Evolutionary conservation across 2,888 invertebrate species (phyloP).

Genomic region (Autographa pulchrina): DNA sequence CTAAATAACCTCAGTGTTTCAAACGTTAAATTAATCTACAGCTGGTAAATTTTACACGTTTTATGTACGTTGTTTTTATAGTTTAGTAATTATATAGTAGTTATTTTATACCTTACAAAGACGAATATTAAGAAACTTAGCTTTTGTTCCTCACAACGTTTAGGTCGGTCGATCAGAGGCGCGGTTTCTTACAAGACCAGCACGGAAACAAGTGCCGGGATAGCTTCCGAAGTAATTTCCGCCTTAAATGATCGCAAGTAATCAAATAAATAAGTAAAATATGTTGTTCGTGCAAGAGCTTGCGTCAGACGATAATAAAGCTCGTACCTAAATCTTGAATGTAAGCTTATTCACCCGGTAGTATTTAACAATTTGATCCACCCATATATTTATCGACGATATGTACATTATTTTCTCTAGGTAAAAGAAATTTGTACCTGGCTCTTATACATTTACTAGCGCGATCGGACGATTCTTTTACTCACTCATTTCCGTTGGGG

Average conservation of each 20-base stretch:
- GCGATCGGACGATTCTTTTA: constrained; percentile 66
- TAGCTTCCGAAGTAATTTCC: constrained; percentile 11
- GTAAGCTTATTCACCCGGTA: neutral
- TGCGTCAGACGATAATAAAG: neutral
- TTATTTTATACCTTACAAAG: neutral
- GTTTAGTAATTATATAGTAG: neutral
- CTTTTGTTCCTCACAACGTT: neutral
- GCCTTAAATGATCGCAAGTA: neutral
- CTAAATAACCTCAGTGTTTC: constrained; percentile 42
- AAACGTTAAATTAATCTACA: constrained; percentile 41
- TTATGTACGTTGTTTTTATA: neutral
- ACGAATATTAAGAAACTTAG: too few species aligned
- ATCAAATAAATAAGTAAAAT: neutral
- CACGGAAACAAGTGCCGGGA: neutral
- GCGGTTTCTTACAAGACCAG: neutral
- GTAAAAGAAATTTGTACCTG: constrained; percentile 47
- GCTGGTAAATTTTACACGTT: constrained; percentile 3
- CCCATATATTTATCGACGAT: neutral
- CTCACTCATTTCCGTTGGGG: constrained; percentile 68
- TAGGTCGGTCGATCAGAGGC: neutral
- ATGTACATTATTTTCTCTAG: constrained; percentile 13
- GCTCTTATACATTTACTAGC: constrained; percentile 64
- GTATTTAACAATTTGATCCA: too few species aligned
- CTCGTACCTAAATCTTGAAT: neutral
- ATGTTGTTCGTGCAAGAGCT: neutral